Percentiles rank a stretch among this genome's conserved stretches.
phyloP scores from a whole-genome alignment of 2,888 invertebrate genomes.

The Gymnosoma rotundatum region DNA sequence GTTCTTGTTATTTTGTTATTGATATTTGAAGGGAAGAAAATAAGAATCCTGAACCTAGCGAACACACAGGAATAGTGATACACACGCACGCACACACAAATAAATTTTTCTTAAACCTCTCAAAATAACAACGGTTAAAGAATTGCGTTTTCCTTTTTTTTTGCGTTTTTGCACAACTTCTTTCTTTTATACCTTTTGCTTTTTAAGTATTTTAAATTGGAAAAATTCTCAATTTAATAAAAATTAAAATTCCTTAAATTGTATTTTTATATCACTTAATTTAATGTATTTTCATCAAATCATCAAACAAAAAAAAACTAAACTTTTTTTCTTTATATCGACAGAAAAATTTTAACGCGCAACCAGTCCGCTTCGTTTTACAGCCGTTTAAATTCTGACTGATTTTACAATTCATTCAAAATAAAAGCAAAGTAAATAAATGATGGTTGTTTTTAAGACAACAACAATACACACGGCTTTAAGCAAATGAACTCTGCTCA shows the following conservation, averaged over 20 bases:
- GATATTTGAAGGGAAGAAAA: constrained; percentile 30
- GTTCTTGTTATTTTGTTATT: constrained; percentile 21
- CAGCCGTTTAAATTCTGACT: constrained; percentile 66
- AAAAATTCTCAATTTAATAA: not conserved
- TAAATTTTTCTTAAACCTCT: constrained; percentile 1
- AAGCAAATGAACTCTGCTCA: constrained; percentile 34
- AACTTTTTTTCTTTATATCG: constrained; percentile 18
- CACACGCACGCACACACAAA: constrained; percentile 8
- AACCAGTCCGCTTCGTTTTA: constrained; percentile 62
- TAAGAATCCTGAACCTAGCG: constrained; percentile 33
- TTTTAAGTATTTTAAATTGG: not conserved
- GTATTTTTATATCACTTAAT: constrained; percentile 1
- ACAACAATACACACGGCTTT: not conserved
- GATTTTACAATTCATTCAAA: constrained; percentile 32
- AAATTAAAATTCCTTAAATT: not conserved
- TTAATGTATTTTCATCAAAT: constrained; percentile 1
- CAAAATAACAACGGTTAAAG: constrained; percentile 27
- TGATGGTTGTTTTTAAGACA: constrained; percentile 26
- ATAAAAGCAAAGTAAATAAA: constrained; percentile 49
- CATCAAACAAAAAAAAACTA: constrained; percentile 12
- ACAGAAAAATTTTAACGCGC: constrained; percentile 43
- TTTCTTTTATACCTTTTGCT: constrained; percentile 15
- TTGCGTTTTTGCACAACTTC: not conserved
- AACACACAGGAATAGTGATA: constrained; percentile 47
- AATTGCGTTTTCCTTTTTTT: constrained; percentile 20